Base-by-base conservation (phyloP, 2,888 invertebrate species). In the Plebejus argus region DNA sequence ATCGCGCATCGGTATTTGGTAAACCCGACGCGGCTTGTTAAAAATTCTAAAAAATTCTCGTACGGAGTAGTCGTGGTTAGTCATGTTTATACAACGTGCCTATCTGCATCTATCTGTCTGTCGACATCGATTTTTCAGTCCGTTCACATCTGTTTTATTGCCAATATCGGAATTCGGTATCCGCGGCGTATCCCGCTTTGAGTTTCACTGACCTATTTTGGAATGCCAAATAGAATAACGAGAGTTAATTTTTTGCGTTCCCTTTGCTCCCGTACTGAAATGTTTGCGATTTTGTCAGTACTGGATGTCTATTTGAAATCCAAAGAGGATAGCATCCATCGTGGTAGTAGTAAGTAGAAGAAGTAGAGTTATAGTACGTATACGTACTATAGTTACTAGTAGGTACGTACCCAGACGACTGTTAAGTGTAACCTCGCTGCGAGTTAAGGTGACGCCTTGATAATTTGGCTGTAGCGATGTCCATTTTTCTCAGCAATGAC, bases 91-190 rank as follows among this genome's bases (percentile, higher is more conserved):
- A 28, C 18, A 74, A 28, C 23, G 49, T 74, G 71, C 33, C 78
- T 77, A 79, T 76, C 80, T 79, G 74, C 76, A 77, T 83, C 83
- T 83, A 82, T 87, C 88, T 89, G 92, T 92, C 93, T 93, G 93
- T 91, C 92, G 89, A 90, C 91, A 93, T 94, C 92, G 93, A 94
- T 94, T 94, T 94, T 93, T 93, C 93, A 91, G 90, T 92, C 93
- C 90, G 93, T n/a, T n/a, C n/a, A n/a, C n/a, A n/a, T n/a, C 88
- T 85, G 93, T 93, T 93, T 93, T 93, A 93, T 93, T 93, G 92
- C 83, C 91, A 91, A 92, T 93, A 91, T 92, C 90, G 88, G 89
- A 89, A 88, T 91, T 90, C 85, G 81, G 80, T 84, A 86, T 85
- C 85, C 84, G 86, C 77, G 58, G 76, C 53, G 39, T 58, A 72